Percentiles rank a stretch among this genome's conserved stretches.
phyloP scores from a whole-genome alignment of 2,888 invertebrate genomes.

The Nomada lathburiana region DNA sequence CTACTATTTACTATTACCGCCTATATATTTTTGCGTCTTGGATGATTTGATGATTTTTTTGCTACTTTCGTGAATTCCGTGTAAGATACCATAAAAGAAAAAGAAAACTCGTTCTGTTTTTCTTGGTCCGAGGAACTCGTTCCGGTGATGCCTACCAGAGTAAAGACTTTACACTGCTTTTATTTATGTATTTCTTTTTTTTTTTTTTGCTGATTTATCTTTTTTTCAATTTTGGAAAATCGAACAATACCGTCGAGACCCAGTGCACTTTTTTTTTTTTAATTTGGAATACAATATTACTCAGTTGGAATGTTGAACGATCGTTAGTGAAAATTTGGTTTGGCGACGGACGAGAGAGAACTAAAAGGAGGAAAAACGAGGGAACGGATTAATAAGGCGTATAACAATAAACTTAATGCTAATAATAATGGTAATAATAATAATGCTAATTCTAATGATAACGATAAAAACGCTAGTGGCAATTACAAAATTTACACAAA shows the following conservation, averaged over 20 bases:
- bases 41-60: conserved; percentile 77
- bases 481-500: conserved; percentile 26
- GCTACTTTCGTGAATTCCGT: conserved; percentile 58
- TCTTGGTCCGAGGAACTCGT: conserved; percentile 58
- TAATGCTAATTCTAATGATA: conserved; percentile 25
- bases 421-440: conserved; percentile 34
- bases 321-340: conserved; percentile 18
- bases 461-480: conserved; percentile 14
- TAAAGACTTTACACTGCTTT: conserved; percentile 70
- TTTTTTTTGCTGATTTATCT: conserved; percentile 38
- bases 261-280: conserved; percentile 20
- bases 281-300: conserved; percentile 9
- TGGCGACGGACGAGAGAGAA: conserved; percentile 43
- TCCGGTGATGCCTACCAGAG: conserved; percentile 48
- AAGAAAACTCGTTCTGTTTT: conserved; percentile 53
- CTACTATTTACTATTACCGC: conserved; percentile 72
- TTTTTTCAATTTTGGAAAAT: conserved; percentile 30
- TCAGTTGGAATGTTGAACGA: conserved; percentile 13
- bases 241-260: conserved; percentile 24
- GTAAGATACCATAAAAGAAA: conserved; percentile 38
- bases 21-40: conserved; percentile 79
- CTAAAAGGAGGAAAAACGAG: conserved; percentile 29
- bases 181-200: conserved; percentile 38
- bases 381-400: conserved; percentile 46
- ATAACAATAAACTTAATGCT: conserved; percentile 43